These are phyloP conservation scores for Thaumatotibia leucotreta DNA, from an alignment of 1,140 invertebrate genomes.

Conservation along the genomic window DNA sequence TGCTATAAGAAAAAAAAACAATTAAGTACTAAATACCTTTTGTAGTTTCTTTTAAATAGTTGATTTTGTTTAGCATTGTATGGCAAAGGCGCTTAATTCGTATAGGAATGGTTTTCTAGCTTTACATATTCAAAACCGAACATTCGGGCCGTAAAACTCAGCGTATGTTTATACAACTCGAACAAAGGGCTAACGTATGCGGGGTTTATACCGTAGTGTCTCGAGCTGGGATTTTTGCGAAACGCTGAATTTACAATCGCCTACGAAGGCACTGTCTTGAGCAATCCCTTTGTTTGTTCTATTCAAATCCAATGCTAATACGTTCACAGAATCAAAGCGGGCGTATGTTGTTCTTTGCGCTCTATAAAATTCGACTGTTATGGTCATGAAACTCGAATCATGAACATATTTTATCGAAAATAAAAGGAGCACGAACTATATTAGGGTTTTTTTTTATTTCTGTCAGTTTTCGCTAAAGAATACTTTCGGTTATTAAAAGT, in stretches of 20 bases:
- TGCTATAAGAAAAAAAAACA: too few species aligned
- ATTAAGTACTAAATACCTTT: too few species aligned
- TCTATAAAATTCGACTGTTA: constrained; percentile 24
- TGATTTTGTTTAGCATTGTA: not conserved
- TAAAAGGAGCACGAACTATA: not conserved
- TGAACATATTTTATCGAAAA: not conserved
- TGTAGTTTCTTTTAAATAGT: too few species aligned
- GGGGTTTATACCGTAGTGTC: constrained; percentile 27
- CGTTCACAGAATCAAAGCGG: constrained; percentile 68
- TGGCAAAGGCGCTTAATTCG: not conserved
- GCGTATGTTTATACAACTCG: not conserved
- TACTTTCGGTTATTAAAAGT: too few species aligned
- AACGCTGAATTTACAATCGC: constrained; percentile 70
- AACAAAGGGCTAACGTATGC: constrained; percentile 8
- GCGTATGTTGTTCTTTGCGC: constrained; percentile 61
- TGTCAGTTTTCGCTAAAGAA: too few species aligned
- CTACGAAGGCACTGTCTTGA: constrained; percentile 71
- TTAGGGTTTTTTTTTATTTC: too few species aligned
- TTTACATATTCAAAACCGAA: constrained; percentile 7
- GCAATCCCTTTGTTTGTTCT: constrained; percentile 74
- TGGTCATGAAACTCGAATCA: too few species aligned
- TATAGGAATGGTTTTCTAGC: not conserved
- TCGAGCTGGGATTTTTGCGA: constrained; percentile 59
- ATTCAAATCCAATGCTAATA: constrained; percentile 76
- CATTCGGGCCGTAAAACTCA: not conserved